Conservation (phyloP, 2,888 invertebrate species). For the Ashinkailepas kermadecensis region DNA sequence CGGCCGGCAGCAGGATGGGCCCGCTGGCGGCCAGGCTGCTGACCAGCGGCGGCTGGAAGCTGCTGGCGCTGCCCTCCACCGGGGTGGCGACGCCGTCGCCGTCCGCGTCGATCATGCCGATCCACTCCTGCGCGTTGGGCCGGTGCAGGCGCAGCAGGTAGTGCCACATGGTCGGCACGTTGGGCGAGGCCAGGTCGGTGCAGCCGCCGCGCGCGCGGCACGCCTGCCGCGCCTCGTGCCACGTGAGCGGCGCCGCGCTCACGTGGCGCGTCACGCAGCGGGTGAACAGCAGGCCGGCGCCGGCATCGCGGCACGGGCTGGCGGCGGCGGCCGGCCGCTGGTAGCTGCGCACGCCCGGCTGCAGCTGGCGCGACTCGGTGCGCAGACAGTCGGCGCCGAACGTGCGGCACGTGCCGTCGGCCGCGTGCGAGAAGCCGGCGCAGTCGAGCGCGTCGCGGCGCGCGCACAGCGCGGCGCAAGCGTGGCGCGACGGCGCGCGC, state of each 20-base stretch:
- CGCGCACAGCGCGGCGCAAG: background rate
- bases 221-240: background rate
- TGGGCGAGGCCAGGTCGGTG: background rate
- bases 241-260: background rate
- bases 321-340: background rate
- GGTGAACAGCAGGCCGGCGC: background rate
- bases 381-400: background rate
- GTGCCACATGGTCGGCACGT: background rate
- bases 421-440: background rate
- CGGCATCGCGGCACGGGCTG: background rate
- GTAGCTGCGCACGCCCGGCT: background rate
- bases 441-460: background rate
- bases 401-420: background rate
- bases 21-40: background rate
- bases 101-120: background rate
- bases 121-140: background rate
- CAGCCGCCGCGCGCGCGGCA: background rate
- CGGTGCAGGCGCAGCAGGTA: background rate
- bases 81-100: background rate
- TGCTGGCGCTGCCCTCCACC: background rate
- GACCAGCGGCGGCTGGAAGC: background rate
- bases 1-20: background rate
- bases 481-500: background rate
- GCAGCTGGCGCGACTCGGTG: background rate
- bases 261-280: background rate